A percentile compares a stretch with the other conserved stretches of the same genome.
These are phyloP conservation scores for Artemia sp. DNA, from an alignment of 2,888 invertebrate species.

Conservation along the genomic window DNA sequence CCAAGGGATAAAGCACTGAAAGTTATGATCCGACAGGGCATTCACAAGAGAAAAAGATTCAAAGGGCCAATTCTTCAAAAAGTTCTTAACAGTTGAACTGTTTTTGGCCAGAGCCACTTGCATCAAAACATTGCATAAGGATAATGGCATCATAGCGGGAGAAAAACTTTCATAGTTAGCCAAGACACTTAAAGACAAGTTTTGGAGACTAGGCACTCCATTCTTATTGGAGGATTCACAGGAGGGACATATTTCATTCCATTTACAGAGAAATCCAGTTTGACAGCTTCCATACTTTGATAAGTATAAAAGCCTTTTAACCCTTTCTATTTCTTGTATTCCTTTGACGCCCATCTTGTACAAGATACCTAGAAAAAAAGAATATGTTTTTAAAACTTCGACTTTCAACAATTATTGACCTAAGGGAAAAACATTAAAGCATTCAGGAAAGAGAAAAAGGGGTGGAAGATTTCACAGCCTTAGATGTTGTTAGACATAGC, in stretches of 20 bases:
- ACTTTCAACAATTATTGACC: too few species aligned
- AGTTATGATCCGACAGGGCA: not conserved
- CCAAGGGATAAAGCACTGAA: constrained; percentile 1
- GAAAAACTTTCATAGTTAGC: not conserved
- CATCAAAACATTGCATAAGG: not conserved
- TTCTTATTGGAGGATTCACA: not conserved
- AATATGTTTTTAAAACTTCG: too few species aligned
- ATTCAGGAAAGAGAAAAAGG: too few species aligned
- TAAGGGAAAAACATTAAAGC: too few species aligned
- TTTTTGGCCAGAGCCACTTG: not conserved
- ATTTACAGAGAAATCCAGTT: not conserved
- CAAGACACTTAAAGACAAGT: not conserved
- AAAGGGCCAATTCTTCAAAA: not conserved
- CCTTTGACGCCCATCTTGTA: too few species aligned
- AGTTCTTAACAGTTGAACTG: not conserved
- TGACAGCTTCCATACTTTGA: constrained; percentile 14
- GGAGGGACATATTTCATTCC: not conserved
- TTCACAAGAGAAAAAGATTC: not conserved
- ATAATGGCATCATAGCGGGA: not conserved
- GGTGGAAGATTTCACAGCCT: too few species aligned
- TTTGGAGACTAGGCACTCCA: constrained; percentile 11
- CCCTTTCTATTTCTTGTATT: not conserved
- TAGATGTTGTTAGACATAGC: too few species aligned
- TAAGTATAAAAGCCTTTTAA: not conserved
- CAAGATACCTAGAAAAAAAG: too few species aligned